These are phyloP conservation scores for Lysandra coridon DNA, from an alignment of 2,888 invertebrate genomes.

Conservation along the genomic window DNA sequence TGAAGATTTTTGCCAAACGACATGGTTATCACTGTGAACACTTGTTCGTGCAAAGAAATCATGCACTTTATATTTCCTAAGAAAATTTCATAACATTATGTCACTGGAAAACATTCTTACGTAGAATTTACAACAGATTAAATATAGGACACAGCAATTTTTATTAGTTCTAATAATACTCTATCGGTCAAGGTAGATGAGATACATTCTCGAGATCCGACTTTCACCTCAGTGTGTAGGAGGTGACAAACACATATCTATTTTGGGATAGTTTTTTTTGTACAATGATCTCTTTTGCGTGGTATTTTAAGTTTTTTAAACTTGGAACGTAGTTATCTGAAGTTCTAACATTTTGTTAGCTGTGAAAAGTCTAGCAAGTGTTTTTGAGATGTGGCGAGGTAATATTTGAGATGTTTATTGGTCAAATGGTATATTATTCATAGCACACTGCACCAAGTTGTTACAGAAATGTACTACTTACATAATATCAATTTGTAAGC, in stretches of 20 bases:
- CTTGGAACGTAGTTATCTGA: no score
- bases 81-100: neutral
- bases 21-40: no score
- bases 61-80: no score
- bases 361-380: neutral
- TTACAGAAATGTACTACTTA: no score
- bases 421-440: no score
- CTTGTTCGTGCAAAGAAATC: no score
- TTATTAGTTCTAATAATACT: conserved; percentile 5
- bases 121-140: neutral
- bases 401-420: neutral
- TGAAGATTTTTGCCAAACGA: no score
- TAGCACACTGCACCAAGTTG: no score
- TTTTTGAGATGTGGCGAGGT: neutral
- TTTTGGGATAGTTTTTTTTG: conserved; percentile 18
- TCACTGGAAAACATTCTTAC: neutral
- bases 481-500: no score
- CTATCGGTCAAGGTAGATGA: conserved; percentile 26
- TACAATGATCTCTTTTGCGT: neutral
- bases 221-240: neutral
- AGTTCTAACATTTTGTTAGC: no score
- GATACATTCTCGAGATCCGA: neutral
- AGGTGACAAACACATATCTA: conserved; percentile 13
- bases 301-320: conserved; percentile 13
- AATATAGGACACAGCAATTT: neutral